Evolutionary conservation across 2,797 vertebrate genomes (phyloP).

Genomic region (Argya squamiceps): DNA sequence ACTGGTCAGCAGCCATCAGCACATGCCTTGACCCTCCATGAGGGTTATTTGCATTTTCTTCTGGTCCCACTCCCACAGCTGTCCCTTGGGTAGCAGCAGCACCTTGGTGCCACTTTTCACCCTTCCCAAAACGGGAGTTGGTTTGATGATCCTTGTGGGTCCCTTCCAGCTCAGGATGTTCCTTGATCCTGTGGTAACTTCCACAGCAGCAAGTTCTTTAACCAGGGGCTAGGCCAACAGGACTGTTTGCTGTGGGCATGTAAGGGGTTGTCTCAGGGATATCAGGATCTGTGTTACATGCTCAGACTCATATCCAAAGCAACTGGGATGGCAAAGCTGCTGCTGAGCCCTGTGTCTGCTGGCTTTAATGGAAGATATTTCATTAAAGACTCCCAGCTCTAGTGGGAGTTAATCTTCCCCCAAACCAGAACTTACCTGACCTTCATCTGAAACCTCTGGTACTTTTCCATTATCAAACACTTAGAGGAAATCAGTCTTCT

Average conservation of each 20-base stretch:
- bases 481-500: not conserved
- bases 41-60: not conserved
- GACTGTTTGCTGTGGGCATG: not conserved
- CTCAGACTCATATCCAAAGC: not conserved
- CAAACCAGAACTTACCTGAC: not conserved
- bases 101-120: not conserved
- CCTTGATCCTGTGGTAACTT: not conserved
- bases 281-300: rapidly evolving
- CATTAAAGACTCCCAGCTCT: not conserved
- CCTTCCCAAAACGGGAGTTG: not conserved
- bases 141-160: not conserved
- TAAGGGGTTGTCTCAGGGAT: not conserved
- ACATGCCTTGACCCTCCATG: not conserved
- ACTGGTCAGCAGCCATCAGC: not conserved
- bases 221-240: not conserved
- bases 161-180: not conserved
- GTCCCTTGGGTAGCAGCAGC: not conserved
- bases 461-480: not conserved
- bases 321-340: not conserved
- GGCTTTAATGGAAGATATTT: not conserved
- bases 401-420: not conserved
- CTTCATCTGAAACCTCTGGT: not conserved
- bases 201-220: not conserved
- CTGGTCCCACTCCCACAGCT: not conserved
- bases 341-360: not conserved